phyloP scores from a whole-genome alignment of 2,797 vertebrate species.

The Cyclura pinguis region DNA sequence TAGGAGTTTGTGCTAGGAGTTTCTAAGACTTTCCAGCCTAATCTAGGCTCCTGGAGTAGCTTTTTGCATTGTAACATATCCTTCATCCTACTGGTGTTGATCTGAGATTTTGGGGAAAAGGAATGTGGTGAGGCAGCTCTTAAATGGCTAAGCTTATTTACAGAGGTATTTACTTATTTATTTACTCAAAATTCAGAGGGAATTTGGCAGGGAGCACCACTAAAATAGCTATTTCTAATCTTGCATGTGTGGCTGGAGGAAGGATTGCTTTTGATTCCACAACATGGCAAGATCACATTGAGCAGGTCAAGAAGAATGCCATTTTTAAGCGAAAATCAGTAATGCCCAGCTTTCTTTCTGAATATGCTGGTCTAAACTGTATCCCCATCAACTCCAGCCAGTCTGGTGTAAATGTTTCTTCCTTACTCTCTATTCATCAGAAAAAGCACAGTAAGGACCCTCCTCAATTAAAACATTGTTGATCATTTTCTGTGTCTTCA shows the following conservation, averaged over 20 bases:
- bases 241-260: background rate
- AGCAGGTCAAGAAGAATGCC: constrained; percentile 39
- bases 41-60: background rate
- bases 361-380: too few relatives aligned
- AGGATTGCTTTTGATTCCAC: background rate
- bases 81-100: background rate
- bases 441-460: background rate
- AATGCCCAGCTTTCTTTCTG: too few relatives aligned
- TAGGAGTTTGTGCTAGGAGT: background rate
- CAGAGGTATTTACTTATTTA: background rate
- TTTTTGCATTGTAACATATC: background rate
- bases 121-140: background rate
- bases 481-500: background rate
- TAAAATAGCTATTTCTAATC: background rate
- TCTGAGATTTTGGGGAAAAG: background rate
- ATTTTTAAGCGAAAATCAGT: background rate
- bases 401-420: background rate
- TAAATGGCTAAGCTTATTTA: background rate
- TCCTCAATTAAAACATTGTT: constrained; percentile 36
- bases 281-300: background rate
- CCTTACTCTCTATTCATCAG: constrained; percentile 5
- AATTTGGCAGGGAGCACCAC: background rate
- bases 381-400: background rate
- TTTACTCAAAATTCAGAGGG: background rate
- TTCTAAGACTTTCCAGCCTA: background rate